Evolutionary conservation across 2,797 vertebrate species (phyloP), one percentile per base, ranked within the genome.

Genomic region (Fistularia commersonii): DNA sequence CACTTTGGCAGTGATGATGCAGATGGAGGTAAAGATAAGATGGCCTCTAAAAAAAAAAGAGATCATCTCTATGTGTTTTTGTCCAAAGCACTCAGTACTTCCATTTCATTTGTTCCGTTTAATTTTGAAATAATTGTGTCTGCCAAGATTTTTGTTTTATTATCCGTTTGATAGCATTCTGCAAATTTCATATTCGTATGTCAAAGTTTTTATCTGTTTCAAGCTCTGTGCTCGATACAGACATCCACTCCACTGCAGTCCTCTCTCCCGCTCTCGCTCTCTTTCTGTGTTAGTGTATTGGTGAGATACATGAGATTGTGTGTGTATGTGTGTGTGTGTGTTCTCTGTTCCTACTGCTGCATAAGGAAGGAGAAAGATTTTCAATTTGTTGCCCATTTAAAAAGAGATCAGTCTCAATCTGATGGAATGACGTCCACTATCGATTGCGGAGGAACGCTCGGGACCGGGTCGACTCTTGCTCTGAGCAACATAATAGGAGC

Each of bases 1-100:
- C 91, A 98, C 88, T 99, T 99, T 78, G 97, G 97, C 87, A 93
- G 94, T 42, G 97, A 99, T 81, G 97, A 99, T 54, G 77, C 96
- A 53, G 95, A 98, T 45, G 95, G 93, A 92, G 97, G 97, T 99
- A 93, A 92, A 57, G 23, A 23, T 23, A 23, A 23, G 23, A 23
- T 23, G 23, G 23, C 23, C 23, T 23, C n/a, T 23, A 23, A 23
- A 23, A 23, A 31, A 23, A 15, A 9, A 47, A 54, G 34, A 43
- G 15, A 12, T 15, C 9, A 1, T 50, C 37, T 46, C 37, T 56
- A 15, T 47, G 31, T 14, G 1, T 61, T 32, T 43, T 34, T 36
- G 10, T 13, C 34, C 23, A 33, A 37, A 11, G 32, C 15, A 40
- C 57, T 15, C 7, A 42, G 10, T 3, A 12, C 11, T 11, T 11